Evolutionary conservation across 2,113 vertebrate species (phyloP), one percentile per base, ranked within the genome.

Genomic region (Colius striatus): DNA sequence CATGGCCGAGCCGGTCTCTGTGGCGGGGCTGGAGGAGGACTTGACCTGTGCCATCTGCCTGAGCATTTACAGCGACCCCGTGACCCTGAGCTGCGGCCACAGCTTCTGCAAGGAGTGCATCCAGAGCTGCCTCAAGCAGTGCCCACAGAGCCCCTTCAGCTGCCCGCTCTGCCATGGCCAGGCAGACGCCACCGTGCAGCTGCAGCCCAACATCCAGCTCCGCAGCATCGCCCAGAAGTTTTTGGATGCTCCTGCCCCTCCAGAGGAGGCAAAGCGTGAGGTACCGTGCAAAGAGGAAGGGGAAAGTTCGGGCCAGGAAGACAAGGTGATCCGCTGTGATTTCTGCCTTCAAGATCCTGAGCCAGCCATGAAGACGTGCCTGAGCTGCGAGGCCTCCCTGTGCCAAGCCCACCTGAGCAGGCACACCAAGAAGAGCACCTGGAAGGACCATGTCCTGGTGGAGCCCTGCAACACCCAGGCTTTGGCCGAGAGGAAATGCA

Each of bases 381-480:
- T 98, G 88, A 98, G 73, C 95, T 99, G 98, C 57, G 97, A 98
- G 72, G 98, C 98, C 3, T 98, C 98, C 13, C 98, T 99, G 92
- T 99, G 98, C 73, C 98, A 97, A 63, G 98, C 98, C 62, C 98
- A 99, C 94, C 96, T 98, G 96, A 97, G 97, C 94, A 98, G 97
- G 13, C 98, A 98, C 88, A 96, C 94, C 32, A 92, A 94, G 18
- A 98, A 96, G 84, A 4, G 1, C 21, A 1, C 1, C 48, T 72
- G 36, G 77, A 87, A 32, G 19, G 92, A 92, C 83, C 98, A 98
- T 26, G 96, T 98, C 94, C 97, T 99, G 96, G 80, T 98, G 65
- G 98, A 98, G 45, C 98, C 98, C 72, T 98, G 98, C 3, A 1
- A 2, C 2, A n/a, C 11, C 14, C 94, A 74, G 20, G 84, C 96